A percentile compares a stretch with the other conserved stretches of the same genome.
Evolutionary conservation across 2,797 vertebrate genomes (phyloP).

Genomic region (Poeciliopsis gracilis): DNA sequence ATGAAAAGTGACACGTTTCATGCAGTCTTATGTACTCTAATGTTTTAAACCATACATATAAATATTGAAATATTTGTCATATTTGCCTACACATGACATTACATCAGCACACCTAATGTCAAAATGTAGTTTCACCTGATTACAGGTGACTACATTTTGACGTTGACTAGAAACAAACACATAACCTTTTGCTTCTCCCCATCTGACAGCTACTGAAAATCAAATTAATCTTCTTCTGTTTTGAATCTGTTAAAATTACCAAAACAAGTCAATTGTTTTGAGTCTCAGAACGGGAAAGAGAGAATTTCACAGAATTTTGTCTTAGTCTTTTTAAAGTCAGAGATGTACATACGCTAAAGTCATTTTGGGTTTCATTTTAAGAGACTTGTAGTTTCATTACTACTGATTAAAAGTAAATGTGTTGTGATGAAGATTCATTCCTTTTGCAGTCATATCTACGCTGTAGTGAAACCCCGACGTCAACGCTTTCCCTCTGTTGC

Average conservation of each 20-base stretch:
- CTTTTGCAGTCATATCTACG: not conserved
- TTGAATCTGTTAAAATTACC: not conserved
- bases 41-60: not conserved
- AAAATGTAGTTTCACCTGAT: too few relatives aligned
- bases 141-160: not conserved
- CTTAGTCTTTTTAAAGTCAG: not conserved
- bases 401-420: not conserved
- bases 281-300: not conserved
- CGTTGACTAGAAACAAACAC: not conserved
- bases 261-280: not conserved
- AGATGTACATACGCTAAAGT: not conserved
- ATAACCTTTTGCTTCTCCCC: not conserved
- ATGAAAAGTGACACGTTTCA: not conserved
- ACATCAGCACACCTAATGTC: not conserved
- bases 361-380: not conserved
- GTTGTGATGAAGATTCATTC: not conserved
- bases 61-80: too few relatives aligned
- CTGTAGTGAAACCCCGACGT: not conserved
- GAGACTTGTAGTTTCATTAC: not conserved
- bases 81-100: not conserved
- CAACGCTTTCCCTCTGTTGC: not conserved
- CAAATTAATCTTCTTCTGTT: not conserved
- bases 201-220: not conserved
- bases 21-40: not conserved
- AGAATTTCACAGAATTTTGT: not conserved